Evolutionary conservation across 1,140 invertebrate species (phyloP), one percentile per base, ranked within the genome.

Genomic region (Drosophila teissieri): DNA sequence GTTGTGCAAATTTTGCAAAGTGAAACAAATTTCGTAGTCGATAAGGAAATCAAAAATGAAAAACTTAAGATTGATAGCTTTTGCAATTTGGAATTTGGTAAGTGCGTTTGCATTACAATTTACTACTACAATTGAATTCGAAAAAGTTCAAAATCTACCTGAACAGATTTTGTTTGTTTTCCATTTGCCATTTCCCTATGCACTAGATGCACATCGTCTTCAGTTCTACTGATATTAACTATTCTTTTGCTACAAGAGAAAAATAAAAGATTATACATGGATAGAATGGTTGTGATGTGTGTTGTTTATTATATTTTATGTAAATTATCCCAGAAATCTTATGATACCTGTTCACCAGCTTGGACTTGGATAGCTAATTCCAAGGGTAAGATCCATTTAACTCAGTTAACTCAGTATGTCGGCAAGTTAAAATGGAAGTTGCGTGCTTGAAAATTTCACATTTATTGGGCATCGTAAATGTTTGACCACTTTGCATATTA

Each of bases 171-270:
- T 93, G 94, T 95, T 93, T 95, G 94, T 92, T 93, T 94, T 92
- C 93, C 93, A 93, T 93, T 92, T 93, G 93, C 93, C 93, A 94
- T 94, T 93, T 94, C 93, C 85, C 94, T 94, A 83, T 94, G 94
- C 92, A 94, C 93, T 94, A 94, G 94, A 93, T 94, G 94, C 90
- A 95, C 93, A 89, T 95, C 93, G 91, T 95, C 95, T 93, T 96
- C 95, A 90, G 95, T 95, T 86, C 94, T 95, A 93, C 95, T 95
- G 85, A 96, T 94, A 93, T 95, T 94, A 93, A 94, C 94, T 93
- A 95, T 94, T 94, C 95, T 96, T 93, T 95, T 95, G 93, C 94
- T 94, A 94, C 93, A 94, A 94, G 80, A 86, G 80, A 92, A 92
- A 73, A 92, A 91, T 77, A 92, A 88, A 89, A 74, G 72, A 90